Evolutionary conservation across 2,797 vertebrate species (phyloP).

Genomic region (Acipenser ruthenus): DNA sequence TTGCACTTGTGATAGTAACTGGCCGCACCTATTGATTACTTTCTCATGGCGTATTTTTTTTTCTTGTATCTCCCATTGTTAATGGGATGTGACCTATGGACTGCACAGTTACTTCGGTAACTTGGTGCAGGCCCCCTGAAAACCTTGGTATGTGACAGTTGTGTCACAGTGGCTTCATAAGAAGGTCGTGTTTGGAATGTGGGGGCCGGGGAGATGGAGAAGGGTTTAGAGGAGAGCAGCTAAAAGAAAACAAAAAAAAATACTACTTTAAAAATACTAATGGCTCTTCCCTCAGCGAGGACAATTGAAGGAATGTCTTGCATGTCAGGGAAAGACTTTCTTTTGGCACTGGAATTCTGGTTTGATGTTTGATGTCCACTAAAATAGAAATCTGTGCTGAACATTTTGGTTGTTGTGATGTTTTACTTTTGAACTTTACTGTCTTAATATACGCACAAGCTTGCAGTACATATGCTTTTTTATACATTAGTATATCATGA

Average conservation of each 20-base stretch:
- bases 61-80: conserved; percentile 28
- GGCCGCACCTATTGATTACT: too few species aligned
- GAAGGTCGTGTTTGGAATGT: conserved; percentile 16
- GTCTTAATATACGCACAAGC: too few species aligned
- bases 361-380: background rate
- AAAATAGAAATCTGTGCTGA: background rate
- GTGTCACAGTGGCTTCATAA: conserved; percentile 21
- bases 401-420: too few species aligned
- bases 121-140: conserved; percentile 16
- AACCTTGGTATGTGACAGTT: conserved; percentile 26
- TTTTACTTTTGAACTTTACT: too few species aligned
- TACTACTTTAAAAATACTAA: background rate
- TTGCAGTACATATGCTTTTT: too few species aligned
- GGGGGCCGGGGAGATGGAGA: conserved; percentile 1
- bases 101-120: conserved; percentile 27
- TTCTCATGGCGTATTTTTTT: background rate
- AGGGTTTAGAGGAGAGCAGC: background rate
- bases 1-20: too few species aligned
- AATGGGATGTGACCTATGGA: conserved; percentile 23
- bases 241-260: conserved; percentile 14
- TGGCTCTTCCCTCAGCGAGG: background rate
- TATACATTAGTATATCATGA: too few species aligned
- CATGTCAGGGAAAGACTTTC: background rate
- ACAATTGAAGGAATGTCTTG: conserved; percentile 24
- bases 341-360: background rate